Conservation (phyloP, 92 coral and sea anemone species). For the Desmophyllum pertusum region DNA sequence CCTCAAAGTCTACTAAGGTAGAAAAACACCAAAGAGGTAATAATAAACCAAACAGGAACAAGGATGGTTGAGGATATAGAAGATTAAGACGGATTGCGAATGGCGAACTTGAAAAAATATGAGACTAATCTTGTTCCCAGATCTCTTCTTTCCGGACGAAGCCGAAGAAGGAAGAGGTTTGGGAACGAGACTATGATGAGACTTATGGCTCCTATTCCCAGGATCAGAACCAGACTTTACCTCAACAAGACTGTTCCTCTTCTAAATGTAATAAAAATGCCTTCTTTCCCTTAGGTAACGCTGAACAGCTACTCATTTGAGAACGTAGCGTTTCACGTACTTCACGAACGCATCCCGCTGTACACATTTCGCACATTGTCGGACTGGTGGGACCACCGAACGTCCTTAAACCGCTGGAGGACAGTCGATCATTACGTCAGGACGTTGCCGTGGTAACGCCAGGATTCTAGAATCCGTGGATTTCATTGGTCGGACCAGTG, state of each 20-base stretch:
- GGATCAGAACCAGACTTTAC: neutral
- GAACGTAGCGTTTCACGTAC: conserved; percentile 93
- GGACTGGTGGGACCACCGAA: conserved; percentile 98
- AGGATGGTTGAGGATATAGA: too few relatives aligned
- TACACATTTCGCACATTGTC: conserved; percentile 86
- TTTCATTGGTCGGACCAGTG: conserved; percentile 95
- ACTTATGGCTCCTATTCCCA: neutral
- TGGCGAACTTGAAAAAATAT: too few relatives aligned
- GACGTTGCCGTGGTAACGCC: conserved; percentile 91
- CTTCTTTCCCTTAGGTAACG: conserved; percentile 66
- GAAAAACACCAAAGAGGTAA: too few relatives aligned
- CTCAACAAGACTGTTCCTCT: neutral
- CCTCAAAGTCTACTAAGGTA: too few relatives aligned
- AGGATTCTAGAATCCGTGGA: conserved; percentile 85
- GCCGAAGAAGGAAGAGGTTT: too few relatives aligned
- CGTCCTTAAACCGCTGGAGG: conserved; percentile 88
- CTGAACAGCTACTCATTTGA: conserved; percentile 89
- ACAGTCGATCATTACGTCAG: conserved; percentile 92
- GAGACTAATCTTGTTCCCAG: too few relatives aligned
- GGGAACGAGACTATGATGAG: too few relatives aligned
- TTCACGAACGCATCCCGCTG: conserved; percentile 93
- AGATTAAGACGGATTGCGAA: too few relatives aligned
- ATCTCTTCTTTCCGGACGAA: too few relatives aligned
- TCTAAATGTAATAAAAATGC: neutral
- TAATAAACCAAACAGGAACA: too few relatives aligned